phyloP scores from a whole-genome alignment of 2,888 invertebrate species.

The Agapostemon virescens region DNA sequence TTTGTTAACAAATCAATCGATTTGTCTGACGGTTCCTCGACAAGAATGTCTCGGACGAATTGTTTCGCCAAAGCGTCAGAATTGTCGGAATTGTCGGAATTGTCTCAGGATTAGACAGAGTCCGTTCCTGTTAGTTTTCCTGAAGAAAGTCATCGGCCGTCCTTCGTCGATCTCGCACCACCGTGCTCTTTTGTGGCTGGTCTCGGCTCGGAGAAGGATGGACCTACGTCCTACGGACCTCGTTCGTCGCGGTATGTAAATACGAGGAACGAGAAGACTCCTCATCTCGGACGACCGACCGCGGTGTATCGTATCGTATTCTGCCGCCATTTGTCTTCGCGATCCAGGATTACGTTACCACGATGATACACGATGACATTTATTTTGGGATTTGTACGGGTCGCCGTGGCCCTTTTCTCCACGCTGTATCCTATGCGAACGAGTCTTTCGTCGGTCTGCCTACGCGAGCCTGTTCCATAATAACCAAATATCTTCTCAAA shows the following conservation, averaged over 20 bases:
- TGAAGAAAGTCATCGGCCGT: constrained; percentile 73
- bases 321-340: constrained; percentile 74
- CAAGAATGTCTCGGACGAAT: neutral
- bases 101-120: neutral
- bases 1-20: neutral
- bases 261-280: constrained; percentile 65
- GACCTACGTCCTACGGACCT: constrained; percentile 52
- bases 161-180: constrained; percentile 70
- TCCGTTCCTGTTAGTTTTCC: constrained; percentile 58
- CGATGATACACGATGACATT: constrained; percentile 73
- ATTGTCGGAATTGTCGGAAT: neutral
- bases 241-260: constrained; percentile 65
- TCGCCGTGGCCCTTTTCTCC: constrained; percentile 57
- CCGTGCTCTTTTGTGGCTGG: constrained; percentile 52
- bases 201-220: constrained; percentile 56
- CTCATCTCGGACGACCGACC: constrained; percentile 66
- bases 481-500: constrained; percentile 33
- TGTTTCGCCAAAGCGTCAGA: too few species aligned
- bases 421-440: constrained; percentile 41
- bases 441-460: constrained; percentile 55
- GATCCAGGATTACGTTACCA: constrained; percentile 75
- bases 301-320: constrained; percentile 73
- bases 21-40: neutral
- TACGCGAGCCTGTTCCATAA: constrained; percentile 33
- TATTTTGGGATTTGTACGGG: constrained; percentile 71